A percentile compares a stretch with the other conserved stretches of the same genome.
phyloP scores from a whole-genome alignment of 2,113 vertebrate species.

The Coreoperca whiteheadi region DNA sequence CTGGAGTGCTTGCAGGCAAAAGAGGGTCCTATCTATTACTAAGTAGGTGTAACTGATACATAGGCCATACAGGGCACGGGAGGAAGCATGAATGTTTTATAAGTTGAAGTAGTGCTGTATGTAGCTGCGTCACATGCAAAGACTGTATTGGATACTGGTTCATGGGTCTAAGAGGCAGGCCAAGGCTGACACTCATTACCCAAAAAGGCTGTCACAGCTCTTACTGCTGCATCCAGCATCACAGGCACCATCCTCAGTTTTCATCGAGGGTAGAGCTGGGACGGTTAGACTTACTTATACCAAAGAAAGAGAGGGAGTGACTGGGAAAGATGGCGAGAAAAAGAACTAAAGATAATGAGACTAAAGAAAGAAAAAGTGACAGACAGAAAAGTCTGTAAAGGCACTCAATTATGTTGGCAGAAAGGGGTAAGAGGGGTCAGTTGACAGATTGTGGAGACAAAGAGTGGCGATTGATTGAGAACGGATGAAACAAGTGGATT shows the following conservation, averaged over 20 bases:
- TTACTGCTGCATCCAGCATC: constrained; percentile 34
- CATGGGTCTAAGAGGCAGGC: constrained; percentile 5
- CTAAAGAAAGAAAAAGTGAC: neutral
- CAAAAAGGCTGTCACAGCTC: constrained; percentile 8
- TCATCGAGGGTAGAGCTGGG: neutral
- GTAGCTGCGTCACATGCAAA: constrained; percentile 2
- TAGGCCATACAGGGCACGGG: constrained; percentile 7
- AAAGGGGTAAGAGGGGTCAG: constrained; percentile 42
- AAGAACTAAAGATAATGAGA: neutral
- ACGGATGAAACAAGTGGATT: constrained; percentile 31
- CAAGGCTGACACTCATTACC: constrained; percentile 13
- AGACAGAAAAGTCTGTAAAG: constrained; percentile 15
- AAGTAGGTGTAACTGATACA: constrained; percentile 36
- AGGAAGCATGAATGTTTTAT: constrained; percentile 48
- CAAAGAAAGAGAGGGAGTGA: neutral
- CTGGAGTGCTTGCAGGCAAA: neutral
- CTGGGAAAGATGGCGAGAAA: neutral
- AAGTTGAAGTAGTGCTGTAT: constrained; percentile 14
- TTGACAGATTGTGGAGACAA: constrained; percentile 54
- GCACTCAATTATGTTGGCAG: constrained; percentile 50
- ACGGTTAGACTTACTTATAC: neutral
- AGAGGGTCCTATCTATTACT: neutral
- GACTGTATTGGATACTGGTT: neutral
- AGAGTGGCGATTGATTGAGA: constrained; percentile 41
- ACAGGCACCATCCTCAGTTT: constrained; percentile 11